Percentiles rank a stretch among this genome's conserved stretches.
Conservation (phyloP, 2,888 invertebrate genomes). For the Lasioglossum figueresi region DNA sequence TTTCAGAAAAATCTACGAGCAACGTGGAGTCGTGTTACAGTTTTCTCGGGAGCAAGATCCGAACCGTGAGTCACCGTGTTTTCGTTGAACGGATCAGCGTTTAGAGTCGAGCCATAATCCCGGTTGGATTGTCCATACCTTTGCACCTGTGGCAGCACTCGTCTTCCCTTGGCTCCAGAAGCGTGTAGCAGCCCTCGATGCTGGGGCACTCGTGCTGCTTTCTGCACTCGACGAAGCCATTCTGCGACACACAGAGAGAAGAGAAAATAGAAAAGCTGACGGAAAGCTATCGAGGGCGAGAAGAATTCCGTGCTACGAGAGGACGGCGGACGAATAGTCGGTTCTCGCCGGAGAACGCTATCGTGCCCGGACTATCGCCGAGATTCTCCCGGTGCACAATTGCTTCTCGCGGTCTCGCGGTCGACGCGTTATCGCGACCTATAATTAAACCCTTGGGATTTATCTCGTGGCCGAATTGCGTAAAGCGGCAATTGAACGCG, state of each 20-base stretch:
- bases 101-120: not conserved
- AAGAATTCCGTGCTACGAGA: not conserved
- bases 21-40: not conserved
- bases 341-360: slow-evolving; percentile 1
- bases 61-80: not conserved
- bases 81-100: not conserved
- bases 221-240: slow-evolving; percentile 94
- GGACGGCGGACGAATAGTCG: not conserved
- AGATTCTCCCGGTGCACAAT: slow-evolving; percentile 45
- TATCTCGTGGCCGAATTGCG: slow-evolving; percentile 66
- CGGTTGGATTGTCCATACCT: slow-evolving; percentile 84
- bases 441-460: slow-evolving; percentile 66
- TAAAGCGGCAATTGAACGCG: slow-evolving; percentile 58
- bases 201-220: slow-evolving; percentile 90
- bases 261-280: not conserved
- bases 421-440: slow-evolving; percentile 59
- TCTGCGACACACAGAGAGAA: slow-evolving; percentile 85
- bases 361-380: not conserved
- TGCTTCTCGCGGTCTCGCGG: slow-evolving; percentile 56
- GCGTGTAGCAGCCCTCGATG: slow-evolving; percentile 93
- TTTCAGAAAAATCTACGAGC: not conserved
- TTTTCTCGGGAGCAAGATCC: not conserved
- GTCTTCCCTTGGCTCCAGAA: slow-evolving; percentile 88
- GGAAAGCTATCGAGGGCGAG: not conserved
- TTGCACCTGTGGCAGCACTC: slow-evolving; percentile 94